Evolutionary conservation across 2,888 invertebrate genomes (phyloP), one percentile per base, ranked within the genome.

Genomic region (Geotrupes spiniger): DNA sequence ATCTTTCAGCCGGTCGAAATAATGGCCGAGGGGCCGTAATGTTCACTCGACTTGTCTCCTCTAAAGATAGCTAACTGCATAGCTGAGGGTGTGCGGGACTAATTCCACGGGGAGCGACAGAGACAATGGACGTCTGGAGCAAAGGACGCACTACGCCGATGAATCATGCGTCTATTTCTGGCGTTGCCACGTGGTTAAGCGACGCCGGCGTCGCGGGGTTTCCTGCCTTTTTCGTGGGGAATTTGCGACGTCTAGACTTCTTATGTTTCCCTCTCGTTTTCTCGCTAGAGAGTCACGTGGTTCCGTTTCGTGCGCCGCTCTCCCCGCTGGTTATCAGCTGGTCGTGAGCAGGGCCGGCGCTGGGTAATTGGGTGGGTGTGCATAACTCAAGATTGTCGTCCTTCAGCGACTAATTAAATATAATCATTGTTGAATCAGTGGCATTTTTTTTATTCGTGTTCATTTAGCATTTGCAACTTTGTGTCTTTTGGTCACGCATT

Each of bases 151-250:
- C 12, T 33, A 15, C 9, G 14, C 9, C 14, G 15, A 33, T 33
- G 33, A 33, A 10, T 59, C 59, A 56, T 56, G 46, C 56, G 57
- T 52, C 57, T 60, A 60, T 60, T 56, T 53, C 47, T 44, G 52
- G 60, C 58, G 54, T 54, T 56, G 51, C 59, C 60, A 60, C 60
- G 60, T 60, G 60, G 58, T 57, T 51, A 37, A 51, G 6, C 21
- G 21, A 21, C 21, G 21, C 43, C 53, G 48, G 49, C 53, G 51
- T 51, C 54, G 57, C 53, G 43, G 17, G 48, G 50, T 52, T 50
- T 50, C 51, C 51, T 42, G 21, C 11, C 36, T 11, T 36, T 33
- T 33, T 33, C 33, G 14, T 33, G 14, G 33, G 15, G 15, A 33
- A 33, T 33, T 33, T 33, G 12, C 33, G 33, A 33, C 33, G 33